Evolutionary conservation across 2,888 invertebrate genomes (phyloP), one percentile per base, ranked within the genome.

Genomic region (Zeuzera pyrina): DNA sequence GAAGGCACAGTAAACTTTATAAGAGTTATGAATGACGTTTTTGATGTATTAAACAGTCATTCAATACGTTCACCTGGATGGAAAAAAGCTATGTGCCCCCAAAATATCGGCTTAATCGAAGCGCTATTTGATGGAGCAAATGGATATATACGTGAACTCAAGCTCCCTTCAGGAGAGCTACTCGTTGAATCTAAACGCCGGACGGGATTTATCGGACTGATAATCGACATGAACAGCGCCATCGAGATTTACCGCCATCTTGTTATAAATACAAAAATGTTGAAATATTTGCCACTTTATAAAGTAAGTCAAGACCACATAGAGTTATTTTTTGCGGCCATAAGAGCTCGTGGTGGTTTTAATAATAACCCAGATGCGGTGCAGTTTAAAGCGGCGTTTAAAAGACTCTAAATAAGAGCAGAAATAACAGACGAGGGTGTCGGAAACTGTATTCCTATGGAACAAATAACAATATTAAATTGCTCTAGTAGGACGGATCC

Each of bases 141-240:
- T n/a, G n/a, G n/a, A n/a, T n/a, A n/a, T n/a, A n/a, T n/a, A n/a
- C n/a, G n/a, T n/a, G n/a, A n/a, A n/a, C n/a, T n/a, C n/a, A n/a
- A n/a, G n/a, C 19, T 19, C 8, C 4, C 19, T 6, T 19, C 19
- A 19, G 19, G 19, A 4, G 5, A 19, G 19, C 5, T 8, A 7
- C 8, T 19, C 5, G 8, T 19, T 19, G 5, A 19, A 19, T 41
- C 45, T 2, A 7, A 35, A 1, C 22, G 45, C 33, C 49, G 45
- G 14, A 47, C 47, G 1, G 45, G 48, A 2, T 47, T 48, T 28
- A 24, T 48, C 5, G 47, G 42, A 0, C 19, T 47, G 0, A 31
- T 47, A 7, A 31, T 43, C 3, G 15, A 38, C 15, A 47, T 44
- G 39, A 36, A 31, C 5, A 49, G 39, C 28, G 35, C 43, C 3